phyloP scores from a whole-genome alignment of 2,888 invertebrate species.

The Caenorhabditis wallacei region DNA sequence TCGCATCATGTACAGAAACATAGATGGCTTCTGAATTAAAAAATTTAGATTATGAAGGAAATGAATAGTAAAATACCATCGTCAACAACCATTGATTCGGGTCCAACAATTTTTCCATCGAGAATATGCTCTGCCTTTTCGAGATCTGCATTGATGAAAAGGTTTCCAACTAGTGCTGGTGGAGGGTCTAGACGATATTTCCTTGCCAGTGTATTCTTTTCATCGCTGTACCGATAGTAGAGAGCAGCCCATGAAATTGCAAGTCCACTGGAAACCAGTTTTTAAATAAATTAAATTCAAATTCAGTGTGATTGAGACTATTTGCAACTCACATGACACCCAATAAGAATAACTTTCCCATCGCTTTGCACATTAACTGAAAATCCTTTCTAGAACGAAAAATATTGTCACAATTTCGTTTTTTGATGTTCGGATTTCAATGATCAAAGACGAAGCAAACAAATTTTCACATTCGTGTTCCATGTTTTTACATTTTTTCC shows the following conservation, averaged over 20 bases:
- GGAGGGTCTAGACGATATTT: conserved; percentile 71
- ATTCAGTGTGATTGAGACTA: too few relatives aligned
- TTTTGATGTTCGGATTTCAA: conserved; percentile 14
- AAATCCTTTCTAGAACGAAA: neutral
- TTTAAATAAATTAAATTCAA: too few relatives aligned
- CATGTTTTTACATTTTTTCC: conserved; percentile 1
- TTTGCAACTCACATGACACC: conserved; percentile 62
- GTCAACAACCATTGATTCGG: conserved; percentile 81
- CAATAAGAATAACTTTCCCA: conserved; percentile 58
- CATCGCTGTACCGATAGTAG: conserved; percentile 64
- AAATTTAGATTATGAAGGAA: neutral
- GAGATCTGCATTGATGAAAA: conserved; percentile 74
- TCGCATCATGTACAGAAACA: conserved; percentile 78
- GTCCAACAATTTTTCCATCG: conserved; percentile 77
- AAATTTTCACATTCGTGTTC: neutral
- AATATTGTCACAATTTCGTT: neutral
- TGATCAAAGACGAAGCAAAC: conserved; percentile 24
- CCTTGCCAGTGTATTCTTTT: conserved; percentile 43
- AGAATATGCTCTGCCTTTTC: conserved; percentile 74
- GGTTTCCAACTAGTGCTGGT: conserved; percentile 75
- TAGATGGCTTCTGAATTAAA: conserved; percentile 75
- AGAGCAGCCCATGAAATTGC: conserved; percentile 60
- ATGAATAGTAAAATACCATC: conserved; percentile 54
- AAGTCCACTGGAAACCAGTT: conserved; percentile 50
- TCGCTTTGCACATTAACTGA: conserved; percentile 53